Percentiles rank a stretch among this genome's conserved stretches.
Conservation (phyloP, 2,888 invertebrate genomes). For the Abscondita cerata region DNA sequence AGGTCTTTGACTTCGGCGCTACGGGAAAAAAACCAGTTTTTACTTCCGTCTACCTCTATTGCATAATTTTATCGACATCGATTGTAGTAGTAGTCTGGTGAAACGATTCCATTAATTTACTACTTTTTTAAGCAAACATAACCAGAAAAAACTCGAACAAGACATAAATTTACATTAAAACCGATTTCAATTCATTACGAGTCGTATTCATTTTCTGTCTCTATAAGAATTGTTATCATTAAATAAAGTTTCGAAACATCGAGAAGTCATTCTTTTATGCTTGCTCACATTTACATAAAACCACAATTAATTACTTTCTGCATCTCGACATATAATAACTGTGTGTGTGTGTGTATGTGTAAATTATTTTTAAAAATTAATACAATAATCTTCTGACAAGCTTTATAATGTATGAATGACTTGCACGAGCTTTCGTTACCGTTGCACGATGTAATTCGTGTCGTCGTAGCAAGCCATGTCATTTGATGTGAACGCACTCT, state of each 20-base stretch:
- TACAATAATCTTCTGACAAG: constrained; percentile 20
- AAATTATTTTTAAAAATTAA: constrained; percentile 2
- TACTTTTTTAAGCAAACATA: too few relatives aligned
- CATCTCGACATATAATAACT: constrained; percentile 7
- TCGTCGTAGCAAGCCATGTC: constrained; percentile 18
- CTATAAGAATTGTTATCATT: not conserved
- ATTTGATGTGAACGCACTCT: constrained; percentile 21
- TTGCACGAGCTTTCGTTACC: constrained; percentile 23
- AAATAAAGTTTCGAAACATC: too few relatives aligned
- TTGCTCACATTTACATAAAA: too few relatives aligned
- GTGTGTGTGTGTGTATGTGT: not conserved
- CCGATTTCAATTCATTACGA: constrained; percentile 5
- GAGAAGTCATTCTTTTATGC: too few relatives aligned
- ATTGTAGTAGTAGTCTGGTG: too few relatives aligned
- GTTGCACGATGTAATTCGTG: constrained; percentile 23
- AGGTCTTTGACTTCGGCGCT: too few relatives aligned
- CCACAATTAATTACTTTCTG: too few relatives aligned
- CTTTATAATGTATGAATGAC: constrained; percentile 16
- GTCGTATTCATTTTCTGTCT: constrained; percentile 3
- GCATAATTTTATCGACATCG: too few relatives aligned
- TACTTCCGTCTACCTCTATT: too few relatives aligned
- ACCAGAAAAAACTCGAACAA: too few relatives aligned
- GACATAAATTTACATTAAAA: constrained; percentile 3
- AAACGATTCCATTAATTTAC: too few relatives aligned
- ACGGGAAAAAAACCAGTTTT: too few relatives aligned